Percentiles rank a stretch among this genome's conserved stretches.
These are phyloP conservation scores for Penaeus monodon DNA, from an alignment of 2,888 invertebrate genomes.

Conservation along the genomic window DNA sequence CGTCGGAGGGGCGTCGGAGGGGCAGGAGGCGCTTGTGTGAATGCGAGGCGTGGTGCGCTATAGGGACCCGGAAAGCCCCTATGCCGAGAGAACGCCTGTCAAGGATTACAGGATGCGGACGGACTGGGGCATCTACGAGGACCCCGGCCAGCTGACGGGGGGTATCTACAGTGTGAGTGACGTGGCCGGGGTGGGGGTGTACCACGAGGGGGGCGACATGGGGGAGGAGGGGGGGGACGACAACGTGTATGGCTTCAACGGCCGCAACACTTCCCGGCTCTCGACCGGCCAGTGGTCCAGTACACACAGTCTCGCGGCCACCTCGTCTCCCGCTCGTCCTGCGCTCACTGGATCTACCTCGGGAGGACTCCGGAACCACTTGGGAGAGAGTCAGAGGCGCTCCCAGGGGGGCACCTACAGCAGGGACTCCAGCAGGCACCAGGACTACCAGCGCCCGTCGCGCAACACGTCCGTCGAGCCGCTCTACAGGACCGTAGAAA, in stretches of 20 bases:
- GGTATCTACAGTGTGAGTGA: conserved; percentile 36
- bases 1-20: neutral
- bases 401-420: neutral
- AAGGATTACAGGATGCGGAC: conserved; percentile 22
- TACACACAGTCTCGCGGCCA: conserved; percentile 27
- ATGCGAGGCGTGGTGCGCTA: conserved; percentile 27
- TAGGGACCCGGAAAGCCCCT: conserved; percentile 21
- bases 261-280: neutral
- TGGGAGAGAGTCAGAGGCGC: conserved; percentile 26
- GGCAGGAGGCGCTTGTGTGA: conserved; percentile 10
- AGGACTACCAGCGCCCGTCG: conserved; percentile 22
- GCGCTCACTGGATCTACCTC: neutral
- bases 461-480: conserved; percentile 8
- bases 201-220: conserved; percentile 23
- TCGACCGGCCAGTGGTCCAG: conserved; percentile 31
- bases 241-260: conserved; percentile 33
- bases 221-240: conserved; percentile 19
- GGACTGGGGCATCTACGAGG: conserved; percentile 41
- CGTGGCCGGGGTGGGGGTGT: conserved; percentile 31
- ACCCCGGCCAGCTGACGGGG: conserved; percentile 24
- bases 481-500: conserved; percentile 14
- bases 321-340: conserved; percentile 9
- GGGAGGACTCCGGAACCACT: conserved; percentile 15
- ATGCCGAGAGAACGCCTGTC: neutral
- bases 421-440: conserved; percentile 16